phyloP scores from a whole-genome alignment of 2,797 vertebrate genomes.

The Martes flavigula region DNA sequence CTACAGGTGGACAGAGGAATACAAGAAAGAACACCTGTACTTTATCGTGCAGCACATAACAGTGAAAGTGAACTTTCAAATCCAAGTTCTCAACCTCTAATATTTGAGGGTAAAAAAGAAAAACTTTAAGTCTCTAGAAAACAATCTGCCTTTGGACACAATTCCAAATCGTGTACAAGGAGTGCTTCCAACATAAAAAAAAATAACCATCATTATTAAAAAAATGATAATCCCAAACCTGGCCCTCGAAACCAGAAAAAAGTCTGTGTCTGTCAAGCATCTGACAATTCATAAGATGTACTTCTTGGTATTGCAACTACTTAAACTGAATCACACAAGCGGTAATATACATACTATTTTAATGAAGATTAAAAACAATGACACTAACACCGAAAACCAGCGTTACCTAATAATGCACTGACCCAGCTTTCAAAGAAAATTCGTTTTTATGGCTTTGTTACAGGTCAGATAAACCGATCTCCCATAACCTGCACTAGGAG shows the following conservation, averaged over 20 bases:
- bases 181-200: not conserved
- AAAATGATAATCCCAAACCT: not conserved
- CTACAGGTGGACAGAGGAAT: not conserved
- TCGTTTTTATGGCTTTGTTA: not conserved
- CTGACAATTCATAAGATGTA: not conserved
- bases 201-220: not conserved
- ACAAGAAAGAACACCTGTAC: not conserved
- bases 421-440: not conserved
- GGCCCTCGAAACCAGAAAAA: slow-evolving; percentile 7
- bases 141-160: not conserved
- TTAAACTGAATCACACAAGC: not conserved
- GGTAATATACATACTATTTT: not conserved
- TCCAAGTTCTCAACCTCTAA: not conserved
- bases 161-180: not conserved
- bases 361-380: not conserved
- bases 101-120: not conserved
- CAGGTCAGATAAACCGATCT: not conserved
- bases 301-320: not conserved
- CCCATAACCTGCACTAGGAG: not conserved
- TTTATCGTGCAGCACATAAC: not conserved
- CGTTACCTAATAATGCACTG: not conserved
- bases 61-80: not conserved
- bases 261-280: not conserved
- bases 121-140: not conserved
- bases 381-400: not conserved